Base-by-base conservation (phyloP, 2,888 invertebrate species). In the Ptilodon capucinus region DNA sequence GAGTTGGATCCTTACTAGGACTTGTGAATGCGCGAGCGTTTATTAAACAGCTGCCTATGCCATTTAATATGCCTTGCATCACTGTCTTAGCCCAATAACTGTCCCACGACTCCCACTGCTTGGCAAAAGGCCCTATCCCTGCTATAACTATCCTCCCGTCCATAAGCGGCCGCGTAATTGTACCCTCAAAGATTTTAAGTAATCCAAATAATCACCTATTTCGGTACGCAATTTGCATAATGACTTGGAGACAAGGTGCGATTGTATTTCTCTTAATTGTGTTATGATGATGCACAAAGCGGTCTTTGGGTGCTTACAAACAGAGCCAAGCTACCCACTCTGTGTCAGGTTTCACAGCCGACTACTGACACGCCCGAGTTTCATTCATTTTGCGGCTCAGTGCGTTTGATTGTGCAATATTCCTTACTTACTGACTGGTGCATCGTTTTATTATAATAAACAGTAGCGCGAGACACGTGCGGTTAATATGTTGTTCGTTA, bases 361-460 rank as follows among this genome's bases (percentile, higher is more conserved):
- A 50, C 45, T 44, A 51, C 57, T 55, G 64, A 69, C 68, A 71
- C 71, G 78, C 68, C 51, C 65, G 70, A 69, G 64, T 72, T 68
- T 64, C 49, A 71, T 83, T 84, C 74, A 86, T 88, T 87, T 79
- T 64, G 64, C 77, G 82, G 72, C 62, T 74, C 72, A 82, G 61
- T 79, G 76, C 72, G 45, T 72, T 66, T 71, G 61, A 81, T 83
- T 82, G 76, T 75, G 71, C 72, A 71, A 72, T 80, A 69, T 76
- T 64, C 73, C 63, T 51, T 57, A 63, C 57, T 59, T 74, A 76
- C 69, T 64, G 75, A 71, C 70, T 74, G 64, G 54, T 50, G 51
- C 56, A 51, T 59, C 49, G 44, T 66, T 57, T 72, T 61, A 60
- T 65, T 69, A 52, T 57, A 49, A 63, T 62, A 67, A 60, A 48